Evolutionary conservation across 2,797 vertebrate genomes (phyloP), one percentile per base, ranked within the genome.

Genomic region (Thalassophryne amazonica): DNA sequence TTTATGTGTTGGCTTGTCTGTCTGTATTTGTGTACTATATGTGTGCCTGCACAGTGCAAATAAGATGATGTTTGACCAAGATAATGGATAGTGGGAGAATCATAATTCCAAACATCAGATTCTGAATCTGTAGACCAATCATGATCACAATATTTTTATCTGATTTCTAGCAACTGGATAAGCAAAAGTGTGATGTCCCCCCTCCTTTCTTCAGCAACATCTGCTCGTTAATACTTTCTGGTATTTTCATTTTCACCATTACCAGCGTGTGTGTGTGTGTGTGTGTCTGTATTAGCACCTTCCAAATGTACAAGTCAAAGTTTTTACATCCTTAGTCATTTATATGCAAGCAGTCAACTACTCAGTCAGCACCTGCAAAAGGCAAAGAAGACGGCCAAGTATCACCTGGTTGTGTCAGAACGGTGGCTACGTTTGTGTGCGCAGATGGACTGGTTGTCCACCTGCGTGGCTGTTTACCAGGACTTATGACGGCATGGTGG

Each of bases 11-110:
- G 34, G 13, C 47, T 25, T 21, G 13, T 55, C 53, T 50, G 19
- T 39, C 25, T 11, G 23, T 7, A 32, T 54, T 36, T 35, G 19
- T 17, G 17, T 48, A 38, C 35, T 7, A 32, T 54, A 36, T 35
- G 19, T 17, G 17, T 48, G 38, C 35, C 29, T 41, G 37, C 25
- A 17, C 9, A 29, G 36, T 23, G 30, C 31, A 43, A 58, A 43
- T 50, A 38, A 36, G 7, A 62, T 3, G 9, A 6, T 15, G 18
- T 23, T 36, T 37, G 74, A 70, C 31, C 63, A 15, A 33, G 25
- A 63, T 34, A 39, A 16, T 31, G 13, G 45, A 33, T 17, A 22
- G 10, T 20, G 29, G 47, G 27, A 45, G 45, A 73, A 60, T 70
- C 53, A 57, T 80, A 11, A 36, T 29, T 28, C 16, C 14, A 2